These are phyloP conservation scores for Sarcophaga subvicina DNA, from an alignment of 2,888 invertebrate species.

Conservation along the genomic window DNA sequence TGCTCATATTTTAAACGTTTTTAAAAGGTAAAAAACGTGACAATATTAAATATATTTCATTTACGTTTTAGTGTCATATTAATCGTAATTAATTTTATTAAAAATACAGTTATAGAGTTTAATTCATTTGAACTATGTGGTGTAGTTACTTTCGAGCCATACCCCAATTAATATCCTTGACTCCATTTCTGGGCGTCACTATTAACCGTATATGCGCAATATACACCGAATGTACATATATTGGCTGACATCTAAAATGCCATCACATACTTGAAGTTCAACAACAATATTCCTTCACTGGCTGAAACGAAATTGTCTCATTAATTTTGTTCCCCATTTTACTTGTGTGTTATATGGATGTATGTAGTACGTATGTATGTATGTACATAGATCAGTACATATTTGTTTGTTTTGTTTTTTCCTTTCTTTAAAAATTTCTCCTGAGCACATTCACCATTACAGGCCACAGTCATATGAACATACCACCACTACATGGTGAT, in stretches of 20 bases:
- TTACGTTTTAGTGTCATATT: too few species aligned
- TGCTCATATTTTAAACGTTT: too few species aligned
- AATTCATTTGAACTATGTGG: too few species aligned
- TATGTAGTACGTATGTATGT: background rate
- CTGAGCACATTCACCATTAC: slow-evolving; percentile 33
- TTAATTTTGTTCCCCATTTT: slow-evolving; percentile 1
- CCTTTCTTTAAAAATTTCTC: slow-evolving; percentile 47
- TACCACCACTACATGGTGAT: background rate
- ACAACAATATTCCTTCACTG: too few species aligned
- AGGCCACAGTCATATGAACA: slow-evolving; percentile 20
- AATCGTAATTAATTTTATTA: too few species aligned
- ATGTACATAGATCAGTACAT: background rate
- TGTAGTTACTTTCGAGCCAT: too few species aligned
- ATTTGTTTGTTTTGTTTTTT: background rate
- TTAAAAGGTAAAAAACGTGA: too few species aligned
- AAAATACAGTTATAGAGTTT: too few species aligned
- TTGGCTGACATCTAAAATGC: too few species aligned
- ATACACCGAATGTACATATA: background rate
- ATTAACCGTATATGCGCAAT: background rate
- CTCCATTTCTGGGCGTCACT: background rate
- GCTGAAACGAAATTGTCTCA: too few species aligned
- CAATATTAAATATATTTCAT: too few species aligned
- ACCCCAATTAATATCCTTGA: background rate
- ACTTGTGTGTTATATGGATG: background rate
- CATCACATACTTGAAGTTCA: too few species aligned